Base-by-base conservation (phyloP, 1,140 invertebrate genomes). In the Heliothis subflexa region DNA sequence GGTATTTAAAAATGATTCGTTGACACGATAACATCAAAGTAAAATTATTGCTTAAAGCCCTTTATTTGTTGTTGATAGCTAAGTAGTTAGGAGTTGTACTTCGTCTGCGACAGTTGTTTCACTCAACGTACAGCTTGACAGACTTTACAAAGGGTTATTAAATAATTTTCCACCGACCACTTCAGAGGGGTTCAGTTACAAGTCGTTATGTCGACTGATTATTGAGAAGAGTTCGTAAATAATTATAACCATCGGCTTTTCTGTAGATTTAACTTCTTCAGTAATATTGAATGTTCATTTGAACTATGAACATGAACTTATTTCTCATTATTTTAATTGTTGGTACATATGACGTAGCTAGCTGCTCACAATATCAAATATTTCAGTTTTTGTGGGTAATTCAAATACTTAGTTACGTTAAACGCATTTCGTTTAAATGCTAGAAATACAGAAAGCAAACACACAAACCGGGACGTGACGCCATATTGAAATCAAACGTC, bases 21-120 rank as follows among this genome's bases (percentile, higher is more conserved):
- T n/a, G 21, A 49, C 55, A 28, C 47, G 50, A 68, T 13, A 50
- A 70, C 66, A 52, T 70, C 10, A 7, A 50, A 52, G 47, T 70
- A 16, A 52, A 50, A 70, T 70, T 50, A 50, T 70, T 52, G 66
- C 50, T 70, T 28, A 18, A 68, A 68, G 25, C 18, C 18, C 25
- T 25, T 14, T 62, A 14, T 40, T 62, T 16, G 61, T 70, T 52
- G 66, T 70, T 70, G 16, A 25, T 70, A 50, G 47, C 12, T 50
- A 70, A 50, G 66, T 70, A 70, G 66, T 70, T 52, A 70, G 18
- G 50, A 70, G 45, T 70, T 70, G 16, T 68, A 13, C 45, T 68
- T 49, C 0, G 64, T 68, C 45, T 16, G 50, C 45, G 16, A 57
- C 18, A 57, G 11, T 70, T 70, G 16, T 52, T 52, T 25, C 18